phyloP scores from a whole-genome alignment of 1,140 invertebrate species.

The Phenacoccus solenopsis region DNA sequence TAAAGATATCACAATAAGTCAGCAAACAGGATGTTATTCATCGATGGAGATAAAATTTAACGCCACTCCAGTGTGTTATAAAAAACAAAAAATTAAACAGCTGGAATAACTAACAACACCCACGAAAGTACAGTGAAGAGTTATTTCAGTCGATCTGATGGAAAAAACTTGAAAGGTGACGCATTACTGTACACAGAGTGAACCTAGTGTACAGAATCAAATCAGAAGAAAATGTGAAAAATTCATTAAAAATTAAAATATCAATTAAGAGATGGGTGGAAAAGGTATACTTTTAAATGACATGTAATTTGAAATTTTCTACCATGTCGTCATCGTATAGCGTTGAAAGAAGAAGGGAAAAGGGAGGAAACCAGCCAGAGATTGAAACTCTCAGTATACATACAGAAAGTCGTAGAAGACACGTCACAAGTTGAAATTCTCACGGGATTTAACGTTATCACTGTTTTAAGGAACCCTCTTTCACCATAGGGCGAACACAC shows the following conservation, averaged over 20 bases:
- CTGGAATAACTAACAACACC: too few relatives aligned
- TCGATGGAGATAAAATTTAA: too few relatives aligned
- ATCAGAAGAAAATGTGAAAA: not conserved
- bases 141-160: too few relatives aligned
- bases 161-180: too few relatives aligned
- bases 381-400: not conserved
- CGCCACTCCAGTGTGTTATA: too few relatives aligned
- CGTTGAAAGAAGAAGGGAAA: not conserved
- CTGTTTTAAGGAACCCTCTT: constrained; percentile 9
- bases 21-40: too few relatives aligned
- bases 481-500: not conserved
- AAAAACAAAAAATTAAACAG: too few relatives aligned
- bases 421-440: constrained; percentile 12
- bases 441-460: constrained; percentile 11
- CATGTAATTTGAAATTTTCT: not conserved
- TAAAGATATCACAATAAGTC: too few relatives aligned
- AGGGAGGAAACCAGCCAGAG: too few relatives aligned
- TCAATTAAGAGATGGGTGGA: not conserved
- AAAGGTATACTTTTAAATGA: not conserved
- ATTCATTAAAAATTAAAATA: not conserved
- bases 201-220: not conserved
- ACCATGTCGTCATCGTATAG: too few relatives aligned
- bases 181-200: too few relatives aligned
- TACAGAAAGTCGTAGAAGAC: not conserved
- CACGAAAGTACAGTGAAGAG: too few relatives aligned